phyloP scores from a whole-genome alignment of 2,113 vertebrate species.

The Burhinus bistriatus region DNA sequence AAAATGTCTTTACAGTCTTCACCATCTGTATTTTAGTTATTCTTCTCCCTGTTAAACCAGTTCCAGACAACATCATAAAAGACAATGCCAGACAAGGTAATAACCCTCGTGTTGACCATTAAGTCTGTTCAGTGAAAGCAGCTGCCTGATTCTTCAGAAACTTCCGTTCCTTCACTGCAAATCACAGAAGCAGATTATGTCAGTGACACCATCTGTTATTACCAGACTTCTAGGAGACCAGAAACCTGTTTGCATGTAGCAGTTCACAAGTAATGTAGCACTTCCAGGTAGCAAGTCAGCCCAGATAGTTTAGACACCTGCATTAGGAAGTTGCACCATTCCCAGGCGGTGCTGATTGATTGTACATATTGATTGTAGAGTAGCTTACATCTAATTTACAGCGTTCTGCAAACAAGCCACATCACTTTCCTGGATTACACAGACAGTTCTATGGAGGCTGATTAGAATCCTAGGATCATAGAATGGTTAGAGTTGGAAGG shows the following conservation, averaged over 20 bases:
- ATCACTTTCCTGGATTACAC: not conserved
- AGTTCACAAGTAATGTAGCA: not conserved
- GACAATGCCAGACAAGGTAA: not conserved
- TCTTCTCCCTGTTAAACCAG: not conserved
- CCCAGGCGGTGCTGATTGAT: not conserved
- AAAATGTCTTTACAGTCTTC: not conserved
- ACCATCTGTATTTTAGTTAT: not conserved
- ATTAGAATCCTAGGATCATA: not conserved
- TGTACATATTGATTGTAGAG: not conserved
- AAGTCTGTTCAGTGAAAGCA: not conserved
- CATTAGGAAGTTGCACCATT: not conserved
- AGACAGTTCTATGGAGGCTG: not conserved
- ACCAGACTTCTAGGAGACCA: not conserved
- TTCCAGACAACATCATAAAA: not conserved
- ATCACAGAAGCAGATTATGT: not conserved
- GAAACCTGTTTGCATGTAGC: not conserved
- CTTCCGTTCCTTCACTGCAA: not conserved
- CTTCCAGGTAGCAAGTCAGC: not conserved
- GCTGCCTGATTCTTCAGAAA: not conserved
- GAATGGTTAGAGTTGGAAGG: not conserved
- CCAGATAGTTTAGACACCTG: no score
- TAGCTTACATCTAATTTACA: no score
- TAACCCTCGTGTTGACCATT: not conserved
- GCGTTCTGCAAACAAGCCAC: not conserved
- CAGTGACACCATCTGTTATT: not conserved